Conservation (phyloP, 2,113 vertebrate species). For the Hippocampus mohnikei region DNA sequence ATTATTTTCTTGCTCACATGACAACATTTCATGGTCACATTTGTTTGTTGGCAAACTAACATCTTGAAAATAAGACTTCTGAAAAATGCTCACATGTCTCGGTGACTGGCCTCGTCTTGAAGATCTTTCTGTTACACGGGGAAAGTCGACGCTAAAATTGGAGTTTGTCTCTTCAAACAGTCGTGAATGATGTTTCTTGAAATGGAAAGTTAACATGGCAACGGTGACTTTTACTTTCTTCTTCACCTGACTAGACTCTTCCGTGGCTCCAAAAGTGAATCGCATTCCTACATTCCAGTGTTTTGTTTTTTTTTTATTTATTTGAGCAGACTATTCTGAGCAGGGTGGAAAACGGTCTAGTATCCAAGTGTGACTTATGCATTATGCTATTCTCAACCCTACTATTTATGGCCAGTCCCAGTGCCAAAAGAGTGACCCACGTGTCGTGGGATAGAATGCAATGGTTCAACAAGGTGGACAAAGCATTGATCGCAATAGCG, state of each 20-base stretch:
- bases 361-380: background rate
- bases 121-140: conserved; percentile 44
- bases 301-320: background rate
- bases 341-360: background rate
- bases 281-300: background rate
- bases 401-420: background rate
- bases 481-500: background rate
- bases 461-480: background rate
- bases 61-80: conserved; percentile 15
- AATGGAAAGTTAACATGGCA: background rate
- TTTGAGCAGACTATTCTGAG: background rate
- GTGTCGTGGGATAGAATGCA: background rate
- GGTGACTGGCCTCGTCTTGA: conserved; percentile 30
- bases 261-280: background rate
- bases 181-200: background rate
- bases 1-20: conserved; percentile 23
- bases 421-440: background rate
- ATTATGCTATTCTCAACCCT: background rate
- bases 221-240: background rate
- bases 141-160: conserved; percentile 34
- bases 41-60: conserved; percentile 29
- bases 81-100: conserved; percentile 37
- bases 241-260: background rate
- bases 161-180: conserved; percentile 9
- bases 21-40: conserved; percentile 39